Conservation (phyloP, 1,140 invertebrate genomes). For the Agraylea sexmaculata region DNA sequence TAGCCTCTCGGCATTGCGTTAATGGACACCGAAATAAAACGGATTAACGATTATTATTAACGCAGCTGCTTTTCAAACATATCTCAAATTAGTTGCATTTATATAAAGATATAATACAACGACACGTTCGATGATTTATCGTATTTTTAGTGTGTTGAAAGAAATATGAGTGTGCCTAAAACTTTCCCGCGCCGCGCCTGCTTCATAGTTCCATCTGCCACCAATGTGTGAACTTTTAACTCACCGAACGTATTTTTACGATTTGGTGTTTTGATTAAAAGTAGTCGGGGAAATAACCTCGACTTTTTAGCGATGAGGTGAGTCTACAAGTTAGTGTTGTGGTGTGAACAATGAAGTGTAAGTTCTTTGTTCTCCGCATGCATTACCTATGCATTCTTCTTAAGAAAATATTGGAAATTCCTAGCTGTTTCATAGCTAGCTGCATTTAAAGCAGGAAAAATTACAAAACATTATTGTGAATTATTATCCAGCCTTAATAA, state of each 20-base stretch:
- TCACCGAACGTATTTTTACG: too few species aligned
- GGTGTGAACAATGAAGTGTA: background rate
- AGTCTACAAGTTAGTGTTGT: slow-evolving; percentile 8
- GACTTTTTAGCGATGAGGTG: slow-evolving; percentile 15
- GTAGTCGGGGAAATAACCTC: slow-evolving; percentile 7
- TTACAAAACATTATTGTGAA: too few species aligned
- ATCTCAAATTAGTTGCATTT: slow-evolving; percentile 5
- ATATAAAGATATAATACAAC: slow-evolving; percentile 6
- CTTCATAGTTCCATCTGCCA: slow-evolving; percentile 17
- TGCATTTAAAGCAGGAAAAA: too few species aligned
- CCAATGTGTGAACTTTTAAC: slow-evolving; percentile 21
- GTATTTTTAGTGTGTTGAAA: background rate
- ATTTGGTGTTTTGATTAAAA: slow-evolving; percentile 14
- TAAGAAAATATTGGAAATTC: background rate
- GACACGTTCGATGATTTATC: background rate
- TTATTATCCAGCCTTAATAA: too few species aligned
- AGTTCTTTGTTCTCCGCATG: background rate
- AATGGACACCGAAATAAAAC: background rate
- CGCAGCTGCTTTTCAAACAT: background rate
- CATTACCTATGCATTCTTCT: background rate
- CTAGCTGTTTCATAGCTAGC: background rate
- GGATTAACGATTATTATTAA: background rate
- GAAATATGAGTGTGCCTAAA: slow-evolving; percentile 5
- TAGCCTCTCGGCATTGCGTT: background rate
- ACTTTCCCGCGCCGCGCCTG: background rate